These are phyloP conservation scores for Ligdia adustata DNA, from an alignment of 2,888 invertebrate genomes.

Conservation along the genomic window DNA sequence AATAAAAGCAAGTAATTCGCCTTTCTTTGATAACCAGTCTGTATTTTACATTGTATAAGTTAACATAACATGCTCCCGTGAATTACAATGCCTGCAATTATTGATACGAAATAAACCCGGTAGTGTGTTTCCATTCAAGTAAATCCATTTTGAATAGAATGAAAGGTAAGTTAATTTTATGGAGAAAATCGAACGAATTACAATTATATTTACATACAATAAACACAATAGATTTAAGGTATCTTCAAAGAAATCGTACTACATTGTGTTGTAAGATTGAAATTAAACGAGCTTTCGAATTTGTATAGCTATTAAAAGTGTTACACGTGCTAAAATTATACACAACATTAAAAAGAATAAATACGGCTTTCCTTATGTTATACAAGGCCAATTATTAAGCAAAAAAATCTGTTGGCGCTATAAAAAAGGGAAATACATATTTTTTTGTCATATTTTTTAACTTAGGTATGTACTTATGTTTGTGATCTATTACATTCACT, in stretches of 20 bases:
- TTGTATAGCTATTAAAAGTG: too few relatives aligned
- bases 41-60: conserved; percentile 32
- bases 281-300: too few relatives aligned
- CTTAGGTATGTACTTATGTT: too few relatives aligned
- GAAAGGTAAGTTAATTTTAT: conserved; percentile 50
- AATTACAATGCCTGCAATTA: conserved; percentile 55
- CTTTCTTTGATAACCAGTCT: conserved; percentile 28
- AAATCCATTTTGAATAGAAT: conserved; percentile 41
- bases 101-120: conserved; percentile 52
- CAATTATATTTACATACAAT: conserved; percentile 36
- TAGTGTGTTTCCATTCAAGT: conserved; percentile 44
- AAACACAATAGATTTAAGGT: conserved; percentile 32
- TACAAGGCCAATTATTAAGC: too few relatives aligned
- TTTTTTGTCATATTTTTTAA: too few relatives aligned
- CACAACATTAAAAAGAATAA: too few relatives aligned
- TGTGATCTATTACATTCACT: too few relatives aligned
- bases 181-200: conserved; percentile 34
- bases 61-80: conserved; percentile 54
- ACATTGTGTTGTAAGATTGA: too few relatives aligned
- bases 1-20: conserved; percentile 42
- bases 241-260: conserved; percentile 6
- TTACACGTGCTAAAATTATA: too few relatives aligned
- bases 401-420: too few relatives aligned
- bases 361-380: too few relatives aligned
- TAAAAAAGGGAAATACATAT: too few relatives aligned